Evolutionary conservation across 1,140 invertebrate genomes (phyloP).

Genomic region (Aphidius ervi): DNA sequence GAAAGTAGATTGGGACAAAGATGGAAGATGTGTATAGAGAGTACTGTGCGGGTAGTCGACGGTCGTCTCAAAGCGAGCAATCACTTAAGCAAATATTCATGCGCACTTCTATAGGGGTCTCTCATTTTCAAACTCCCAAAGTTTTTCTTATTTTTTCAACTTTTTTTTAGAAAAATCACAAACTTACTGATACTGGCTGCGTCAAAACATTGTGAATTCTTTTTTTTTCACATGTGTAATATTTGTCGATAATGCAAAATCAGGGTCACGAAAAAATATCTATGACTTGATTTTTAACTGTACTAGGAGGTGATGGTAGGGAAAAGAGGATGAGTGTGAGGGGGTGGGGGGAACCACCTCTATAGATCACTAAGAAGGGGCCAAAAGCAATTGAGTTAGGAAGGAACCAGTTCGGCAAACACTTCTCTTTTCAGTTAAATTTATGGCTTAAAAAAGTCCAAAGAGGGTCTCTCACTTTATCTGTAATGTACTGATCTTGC

Average conservation of each 20-base stretch:
- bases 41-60: not conserved
- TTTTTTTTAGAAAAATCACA: not conserved
- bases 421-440: constrained; percentile 43
- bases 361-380: constrained; percentile 44
- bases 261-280: no score
- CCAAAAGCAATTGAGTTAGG: constrained; percentile 52
- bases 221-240: no score
- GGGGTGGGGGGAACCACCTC: constrained; percentile 19
- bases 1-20: no score
- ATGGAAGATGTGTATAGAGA: not conserved
- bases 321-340: not conserved
- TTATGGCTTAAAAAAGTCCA: constrained; percentile 54
- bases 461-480: constrained; percentile 50
- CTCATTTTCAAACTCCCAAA: constrained; percentile 20
- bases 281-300: no score
- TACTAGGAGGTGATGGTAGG: not conserved
- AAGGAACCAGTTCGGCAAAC: constrained; percentile 55
- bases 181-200: no score
- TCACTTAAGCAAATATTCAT: constrained; percentile 52
- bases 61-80: constrained; percentile 45
- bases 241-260: no score
- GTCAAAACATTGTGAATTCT: no score
- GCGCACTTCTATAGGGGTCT: constrained; percentile 44
- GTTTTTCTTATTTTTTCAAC: not conserved
- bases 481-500: constrained; percentile 55